These are phyloP conservation scores for Ormyrus labotus DNA, from an alignment of 2,888 invertebrate species.

Conservation along the genomic window DNA sequence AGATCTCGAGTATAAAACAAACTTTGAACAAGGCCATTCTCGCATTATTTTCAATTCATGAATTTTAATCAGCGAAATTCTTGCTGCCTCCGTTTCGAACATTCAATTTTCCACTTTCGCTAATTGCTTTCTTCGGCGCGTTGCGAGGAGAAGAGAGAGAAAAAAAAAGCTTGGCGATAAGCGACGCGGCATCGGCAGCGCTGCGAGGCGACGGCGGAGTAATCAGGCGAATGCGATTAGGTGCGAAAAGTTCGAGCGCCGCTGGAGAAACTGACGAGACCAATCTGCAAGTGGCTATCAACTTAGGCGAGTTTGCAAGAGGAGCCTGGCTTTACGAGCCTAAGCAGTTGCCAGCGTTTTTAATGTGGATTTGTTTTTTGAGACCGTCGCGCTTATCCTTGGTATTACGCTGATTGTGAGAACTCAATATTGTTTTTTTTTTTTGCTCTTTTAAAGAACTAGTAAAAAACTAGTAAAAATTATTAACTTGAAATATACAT, in stretches of 20 bases:
- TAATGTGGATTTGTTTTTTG: too few species aligned
- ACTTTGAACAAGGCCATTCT: neutral
- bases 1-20: constrained; percentile 23
- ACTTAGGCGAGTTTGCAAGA: constrained; percentile 12
- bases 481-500: too few species aligned
- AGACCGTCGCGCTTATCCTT: too few species aligned
- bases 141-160: neutral
- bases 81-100: neutral
- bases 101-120: constrained; percentile 34
- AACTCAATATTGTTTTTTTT: too few species aligned
- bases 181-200: neutral
- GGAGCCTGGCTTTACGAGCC: neutral
- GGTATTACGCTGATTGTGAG: too few species aligned
- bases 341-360: too few species aligned
- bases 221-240: constrained; percentile 44
- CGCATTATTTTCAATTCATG: constrained; percentile 23
- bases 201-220: neutral
- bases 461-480: too few species aligned
- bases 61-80: constrained; percentile 36
- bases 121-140: constrained; percentile 32
- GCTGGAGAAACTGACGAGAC: neutral
- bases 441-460: too few species aligned
- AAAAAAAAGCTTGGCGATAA: neutral
- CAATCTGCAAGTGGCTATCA: constrained; percentile 7
- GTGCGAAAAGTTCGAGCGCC: constrained; percentile 16